Base-by-base conservation (phyloP, 2,797 vertebrate genomes). In the Acomys russatus region DNA sequence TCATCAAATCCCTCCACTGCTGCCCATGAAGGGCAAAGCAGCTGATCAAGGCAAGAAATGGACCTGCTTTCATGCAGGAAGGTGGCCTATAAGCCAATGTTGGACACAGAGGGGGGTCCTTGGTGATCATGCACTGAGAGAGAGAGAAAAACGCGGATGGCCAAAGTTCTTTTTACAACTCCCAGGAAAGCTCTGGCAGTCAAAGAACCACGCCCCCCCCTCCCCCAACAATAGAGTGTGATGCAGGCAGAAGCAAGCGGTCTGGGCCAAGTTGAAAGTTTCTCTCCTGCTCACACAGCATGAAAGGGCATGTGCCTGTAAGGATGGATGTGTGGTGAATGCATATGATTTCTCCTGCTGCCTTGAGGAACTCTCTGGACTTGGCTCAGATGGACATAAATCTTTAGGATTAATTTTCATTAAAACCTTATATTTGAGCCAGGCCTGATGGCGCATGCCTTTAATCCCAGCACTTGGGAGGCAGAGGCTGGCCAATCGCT, bases 81-180 rank as follows among this genome's bases (percentile, higher is more conserved):
- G 63, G 66, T 6, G 12, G 44, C 33, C 77, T 71, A 74, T 11
- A 6, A 90, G 20, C 68, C 78, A 76, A 28, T 25, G 85, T 78
- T 5, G 4, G 73, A 38, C 33, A 35, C 6, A 30, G 30, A 93
- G 28, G n/a, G 70, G 49, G 44, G 73, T 59, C 59, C 77, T 64
- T 64, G 54, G 74, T n/a, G 44, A 92, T 17, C 71, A 59, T 0
- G n/a, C 64, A 28, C 51, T 66, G n/a, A n/a, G n/a, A n/a, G n/a
- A 77, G 59, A 61, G 95, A 92, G 68, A 25, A 54, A 77, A 87
- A 74, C 63, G 20, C 44, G 56, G n/a, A n/a, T n/a, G n/a, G 89
- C 28, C 71, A 94, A 63, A n/a, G 61, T 49, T 96, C 73, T 82
- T 49, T 44, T 80, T 15, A 80, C 11, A 64, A 38, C 51, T 76